Evolutionary conservation across 1,140 invertebrate species (phyloP).

Genomic region (Megathymus violae): DNA sequence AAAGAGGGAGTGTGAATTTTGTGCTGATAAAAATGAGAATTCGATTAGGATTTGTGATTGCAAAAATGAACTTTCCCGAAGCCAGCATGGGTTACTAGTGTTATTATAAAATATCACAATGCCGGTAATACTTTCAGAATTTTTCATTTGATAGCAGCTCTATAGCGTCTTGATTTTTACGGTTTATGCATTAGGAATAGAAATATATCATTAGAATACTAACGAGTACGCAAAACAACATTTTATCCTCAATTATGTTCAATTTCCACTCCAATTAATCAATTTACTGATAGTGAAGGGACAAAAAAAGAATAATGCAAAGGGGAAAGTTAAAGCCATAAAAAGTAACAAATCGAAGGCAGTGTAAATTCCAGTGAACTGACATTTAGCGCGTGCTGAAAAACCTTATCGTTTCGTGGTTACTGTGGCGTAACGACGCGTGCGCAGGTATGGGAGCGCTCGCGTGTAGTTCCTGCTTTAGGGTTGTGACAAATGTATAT

Average conservation of each 20-base stretch:
- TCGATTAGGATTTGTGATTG: no score
- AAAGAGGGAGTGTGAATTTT: no score
- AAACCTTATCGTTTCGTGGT: background rate
- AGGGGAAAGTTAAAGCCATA: slow-evolving; percentile 3
- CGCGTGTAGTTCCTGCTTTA: slow-evolving; percentile 7
- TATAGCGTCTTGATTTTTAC: no score
- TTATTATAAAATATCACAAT: no score
- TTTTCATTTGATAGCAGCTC: no score
- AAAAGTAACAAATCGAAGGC: slow-evolving; percentile 9
- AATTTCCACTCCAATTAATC: background rate
- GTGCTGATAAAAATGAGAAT: no score
- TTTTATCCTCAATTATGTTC: background rate
- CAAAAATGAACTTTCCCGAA: no score
- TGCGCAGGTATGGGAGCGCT: slow-evolving; percentile 18
- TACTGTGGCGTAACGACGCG: slow-evolving; percentile 21
- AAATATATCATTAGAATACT: no score
- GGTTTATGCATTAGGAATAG: no score
- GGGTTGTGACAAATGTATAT: background rate
- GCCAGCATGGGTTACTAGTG: no score
- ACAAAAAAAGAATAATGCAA: background rate
- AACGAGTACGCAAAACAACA: background rate
- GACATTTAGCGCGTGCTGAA: slow-evolving; percentile 5
- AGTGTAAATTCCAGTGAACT: background rate
- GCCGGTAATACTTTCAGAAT: no score
- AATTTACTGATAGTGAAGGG: slow-evolving; percentile 7